Conservation (phyloP, 2,113 vertebrate species). For the Anolis sagrei region DNA sequence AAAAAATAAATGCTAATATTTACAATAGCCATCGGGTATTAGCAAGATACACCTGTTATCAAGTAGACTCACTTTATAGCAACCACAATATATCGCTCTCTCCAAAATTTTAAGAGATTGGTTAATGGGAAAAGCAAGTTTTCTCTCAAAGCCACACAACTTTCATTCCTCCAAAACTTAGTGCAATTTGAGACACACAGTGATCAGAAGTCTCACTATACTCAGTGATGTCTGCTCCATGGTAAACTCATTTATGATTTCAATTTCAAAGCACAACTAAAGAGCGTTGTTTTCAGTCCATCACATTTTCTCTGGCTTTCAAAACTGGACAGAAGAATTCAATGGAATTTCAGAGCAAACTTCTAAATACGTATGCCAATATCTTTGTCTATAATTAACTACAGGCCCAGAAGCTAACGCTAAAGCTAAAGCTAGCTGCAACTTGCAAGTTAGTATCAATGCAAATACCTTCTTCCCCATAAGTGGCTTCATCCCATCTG, state of each 20-base stretch:
- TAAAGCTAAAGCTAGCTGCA: no score
- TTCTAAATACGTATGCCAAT: neutral
- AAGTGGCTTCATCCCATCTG: slow-evolving; percentile 76
- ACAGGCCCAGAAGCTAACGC: neutral
- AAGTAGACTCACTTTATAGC: no score
- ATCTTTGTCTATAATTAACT: neutral
- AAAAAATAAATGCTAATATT: neutral
- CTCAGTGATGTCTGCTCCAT: neutral
- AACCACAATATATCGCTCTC: neutral
- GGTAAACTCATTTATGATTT: neutral
- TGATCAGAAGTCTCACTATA: neutral
- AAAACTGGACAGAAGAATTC: neutral
- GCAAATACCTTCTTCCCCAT: slow-evolving; percentile 77
- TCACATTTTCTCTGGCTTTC: neutral
- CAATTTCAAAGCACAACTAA: neutral
- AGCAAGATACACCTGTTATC: neutral
- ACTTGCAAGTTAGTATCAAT: slow-evolving; percentile 7
- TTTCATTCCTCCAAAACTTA: neutral
- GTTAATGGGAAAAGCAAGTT: neutral
- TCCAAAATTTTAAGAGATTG: neutral
- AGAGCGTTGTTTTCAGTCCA: neutral
- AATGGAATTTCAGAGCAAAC: neutral
- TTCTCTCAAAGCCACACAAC: neutral
- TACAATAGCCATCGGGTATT: neutral
- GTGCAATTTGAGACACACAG: neutral